These are phyloP conservation scores for Cardinalis cardinalis DNA, from an alignment of 2,113 vertebrate genomes.

Conservation along the genomic window DNA sequence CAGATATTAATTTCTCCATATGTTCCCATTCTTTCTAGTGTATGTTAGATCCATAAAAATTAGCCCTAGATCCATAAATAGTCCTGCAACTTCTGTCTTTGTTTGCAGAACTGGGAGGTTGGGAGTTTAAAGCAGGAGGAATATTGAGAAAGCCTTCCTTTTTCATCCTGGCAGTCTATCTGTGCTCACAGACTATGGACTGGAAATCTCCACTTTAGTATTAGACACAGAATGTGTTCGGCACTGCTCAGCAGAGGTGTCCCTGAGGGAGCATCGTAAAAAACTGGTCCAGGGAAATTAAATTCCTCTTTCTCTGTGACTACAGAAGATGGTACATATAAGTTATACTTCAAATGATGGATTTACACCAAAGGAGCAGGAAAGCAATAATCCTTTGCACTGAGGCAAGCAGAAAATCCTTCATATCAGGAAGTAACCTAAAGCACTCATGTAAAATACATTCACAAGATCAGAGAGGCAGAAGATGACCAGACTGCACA, in stretches of 20 bases:
- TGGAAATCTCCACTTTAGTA: background rate
- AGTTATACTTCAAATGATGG: background rate
- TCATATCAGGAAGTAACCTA: background rate
- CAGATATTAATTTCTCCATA: background rate
- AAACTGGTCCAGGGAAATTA: background rate
- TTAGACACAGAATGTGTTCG: background rate
- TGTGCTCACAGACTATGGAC: background rate
- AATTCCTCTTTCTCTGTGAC: background rate
- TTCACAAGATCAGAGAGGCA: background rate
- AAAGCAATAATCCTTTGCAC: background rate
- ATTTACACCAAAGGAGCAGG: background rate
- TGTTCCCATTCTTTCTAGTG: background rate
- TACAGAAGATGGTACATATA: background rate
- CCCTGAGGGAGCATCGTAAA: background rate
- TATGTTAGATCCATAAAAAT: background rate
- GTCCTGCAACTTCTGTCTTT: background rate
- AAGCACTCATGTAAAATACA: background rate
- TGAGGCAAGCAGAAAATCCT: background rate
- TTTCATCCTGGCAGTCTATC: background rate
- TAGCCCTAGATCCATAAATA: background rate
- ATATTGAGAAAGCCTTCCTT: background rate
- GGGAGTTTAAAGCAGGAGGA: background rate
- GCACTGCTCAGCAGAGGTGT: background rate
- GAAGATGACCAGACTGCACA: background rate
- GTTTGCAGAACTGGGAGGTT: background rate